Evolutionary conservation across 2,888 invertebrate genomes (phyloP), one percentile per base, ranked within the genome.

Genomic region (Hydrotaea cyrtoneurina): DNA sequence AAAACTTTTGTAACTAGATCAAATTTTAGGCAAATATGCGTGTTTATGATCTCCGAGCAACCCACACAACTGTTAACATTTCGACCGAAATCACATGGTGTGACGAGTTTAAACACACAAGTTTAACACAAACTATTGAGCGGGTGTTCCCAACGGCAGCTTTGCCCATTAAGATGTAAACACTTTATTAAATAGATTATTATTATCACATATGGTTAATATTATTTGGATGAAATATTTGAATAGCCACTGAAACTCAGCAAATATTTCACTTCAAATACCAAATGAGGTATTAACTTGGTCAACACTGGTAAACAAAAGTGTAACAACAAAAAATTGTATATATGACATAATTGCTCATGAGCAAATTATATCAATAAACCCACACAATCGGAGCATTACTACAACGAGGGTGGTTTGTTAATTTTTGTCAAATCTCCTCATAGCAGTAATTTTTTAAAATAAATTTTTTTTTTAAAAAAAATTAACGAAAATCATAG

Each of bases 291-390:
- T 26, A 59, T 59, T 59, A 59, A 59, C 43, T 39, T 21, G 66
- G 66, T 39, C 39, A 66, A 66, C 66, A 21, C n/a, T 17, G 39
- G 19, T 21, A 66, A 66, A 64, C n/a, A 64, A 64, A 64, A n/a
- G n/a, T n/a, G n/a, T 26, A 62, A 26, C 15, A n/a, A 31, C n/a
- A 31, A 64, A 17, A n/a, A n/a, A n/a, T n/a, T n/a, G n/a, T 36
- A 17, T 17, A 43, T 66, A 43, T 43, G 43, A 19, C 36, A 66
- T 66, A 66, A 66, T 66, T 66, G 39, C 2, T 13, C 21, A 43
- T 43, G 19, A 39, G 13, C 39, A 39, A 66, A 66, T 66, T 19
- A 21, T 66, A 66, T 66, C 17, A 66, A 43, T 21, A 66, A 66
- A 43, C 39, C 66, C 39, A 39, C 66, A 66, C 19, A 36, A 19